Evolutionary conservation across 1,140 invertebrate species (phyloP).

Genomic region (Parasteatoda tepidariorum): DNA sequence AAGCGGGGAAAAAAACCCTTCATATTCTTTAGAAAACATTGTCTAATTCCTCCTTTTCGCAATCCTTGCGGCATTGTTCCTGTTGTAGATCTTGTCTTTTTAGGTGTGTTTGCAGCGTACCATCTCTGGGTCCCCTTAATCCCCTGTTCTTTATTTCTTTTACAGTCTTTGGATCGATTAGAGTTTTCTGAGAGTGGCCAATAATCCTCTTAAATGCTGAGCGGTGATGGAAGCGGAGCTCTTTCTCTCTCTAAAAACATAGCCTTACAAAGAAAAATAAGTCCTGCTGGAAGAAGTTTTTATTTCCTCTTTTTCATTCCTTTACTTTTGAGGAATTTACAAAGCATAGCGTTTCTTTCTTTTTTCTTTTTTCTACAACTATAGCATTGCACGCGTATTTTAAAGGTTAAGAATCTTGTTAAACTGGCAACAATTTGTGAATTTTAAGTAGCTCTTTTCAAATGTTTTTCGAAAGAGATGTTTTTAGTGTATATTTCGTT

Average conservation of each 20-base stretch:
- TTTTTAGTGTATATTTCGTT: no score
- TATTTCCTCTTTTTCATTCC: neutral
- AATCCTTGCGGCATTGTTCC: neutral
- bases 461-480: no score
- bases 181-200: constrained; percentile 24
- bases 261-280: neutral
- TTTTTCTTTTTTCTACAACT: no score
- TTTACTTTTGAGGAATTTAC: neutral
- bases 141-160: constrained; percentile 9
- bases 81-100: neutral
- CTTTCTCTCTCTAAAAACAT: neutral
- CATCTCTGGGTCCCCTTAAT: neutral
- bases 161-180: constrained; percentile 47
- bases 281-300: constrained; percentile 2
- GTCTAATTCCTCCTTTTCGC: neutral
- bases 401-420: no score
- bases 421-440: no score
- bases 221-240: neutral
- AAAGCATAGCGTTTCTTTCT: neutral
- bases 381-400: no score
- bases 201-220: constrained; percentile 58
- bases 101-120: neutral
- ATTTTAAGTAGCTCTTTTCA: no score
- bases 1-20: no score
- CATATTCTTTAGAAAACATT: no score